Evolutionary conservation across 2,797 vertebrate species (phyloP).

Genomic region (Mus spretus): DNA sequence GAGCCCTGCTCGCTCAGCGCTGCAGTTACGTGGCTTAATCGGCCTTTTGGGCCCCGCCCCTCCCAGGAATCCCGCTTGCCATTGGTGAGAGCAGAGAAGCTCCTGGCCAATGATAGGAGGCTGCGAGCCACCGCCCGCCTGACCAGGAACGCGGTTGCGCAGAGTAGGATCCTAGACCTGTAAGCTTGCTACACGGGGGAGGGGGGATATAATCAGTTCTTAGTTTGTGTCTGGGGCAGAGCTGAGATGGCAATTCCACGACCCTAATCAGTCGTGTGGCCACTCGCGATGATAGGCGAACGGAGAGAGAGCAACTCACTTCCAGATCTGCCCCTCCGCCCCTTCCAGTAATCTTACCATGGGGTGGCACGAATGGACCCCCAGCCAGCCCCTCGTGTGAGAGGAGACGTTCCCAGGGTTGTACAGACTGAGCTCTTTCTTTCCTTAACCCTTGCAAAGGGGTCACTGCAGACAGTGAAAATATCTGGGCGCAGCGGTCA

Average conservation of each 20-base stretch:
- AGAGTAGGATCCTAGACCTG: not conserved
- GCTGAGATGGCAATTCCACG: not conserved
- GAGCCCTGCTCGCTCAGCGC: rapidly evolving
- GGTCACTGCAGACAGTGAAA: not conserved
- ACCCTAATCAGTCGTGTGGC: not conserved
- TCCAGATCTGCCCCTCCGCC: not conserved
- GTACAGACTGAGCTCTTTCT: not conserved
- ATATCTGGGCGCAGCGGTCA: not conserved
- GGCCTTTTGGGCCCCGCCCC: not conserved
- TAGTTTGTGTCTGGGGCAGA: not conserved
- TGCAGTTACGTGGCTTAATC: not conserved
- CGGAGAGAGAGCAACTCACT: not conserved
- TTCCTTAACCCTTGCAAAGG: not conserved
- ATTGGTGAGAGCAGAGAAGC: conserved; percentile 83
- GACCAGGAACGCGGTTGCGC: not conserved
- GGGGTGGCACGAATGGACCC: not conserved
- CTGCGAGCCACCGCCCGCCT: conserved; percentile 69
- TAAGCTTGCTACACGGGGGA: no score
- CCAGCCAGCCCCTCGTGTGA: not conserved
- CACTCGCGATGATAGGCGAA: not conserved
- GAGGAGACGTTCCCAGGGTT: not conserved
- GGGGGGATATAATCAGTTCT: no score
- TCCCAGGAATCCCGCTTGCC: conserved; percentile 59
- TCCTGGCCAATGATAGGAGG: conserved; percentile 85
- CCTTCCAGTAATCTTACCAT: not conserved